Percentiles rank a stretch among this genome's conserved stretches.
Conservation (phyloP, 2,113 vertebrate species). For the Mormyrus iriodes region DNA sequence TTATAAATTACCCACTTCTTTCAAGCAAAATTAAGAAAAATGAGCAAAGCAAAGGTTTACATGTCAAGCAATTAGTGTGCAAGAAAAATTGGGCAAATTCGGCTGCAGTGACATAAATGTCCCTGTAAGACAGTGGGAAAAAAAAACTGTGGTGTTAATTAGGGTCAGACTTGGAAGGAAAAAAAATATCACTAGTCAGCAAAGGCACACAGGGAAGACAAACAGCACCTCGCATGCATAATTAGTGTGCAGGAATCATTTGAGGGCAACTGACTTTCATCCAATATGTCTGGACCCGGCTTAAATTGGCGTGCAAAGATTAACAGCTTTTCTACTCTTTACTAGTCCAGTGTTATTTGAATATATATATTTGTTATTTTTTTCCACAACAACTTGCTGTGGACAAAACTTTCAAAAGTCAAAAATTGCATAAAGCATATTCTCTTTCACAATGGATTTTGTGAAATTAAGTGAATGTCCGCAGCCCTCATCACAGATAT, state of each 20-base stretch:
- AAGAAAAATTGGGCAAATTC: neutral
- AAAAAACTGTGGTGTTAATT: neutral
- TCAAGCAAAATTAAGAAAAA: neutral
- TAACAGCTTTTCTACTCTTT: neutral
- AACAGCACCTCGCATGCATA: neutral
- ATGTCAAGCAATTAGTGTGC: neutral
- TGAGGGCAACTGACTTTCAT: conserved; percentile 18
- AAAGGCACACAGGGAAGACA: neutral
- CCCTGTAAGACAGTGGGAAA: neutral
- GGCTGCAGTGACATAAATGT: neutral
- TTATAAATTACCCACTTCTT: neutral
- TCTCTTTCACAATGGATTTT: neutral
- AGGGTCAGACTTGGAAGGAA: neutral
- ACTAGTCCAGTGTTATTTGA: neutral
- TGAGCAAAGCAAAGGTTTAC: neutral
- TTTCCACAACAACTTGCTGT: neutral
- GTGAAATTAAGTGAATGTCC: neutral
- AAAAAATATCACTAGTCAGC: neutral
- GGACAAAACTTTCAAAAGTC: neutral
- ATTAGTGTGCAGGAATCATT: neutral
- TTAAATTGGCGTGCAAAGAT: neutral
- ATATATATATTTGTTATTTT: too few relatives aligned
- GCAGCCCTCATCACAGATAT: conserved; percentile 4
- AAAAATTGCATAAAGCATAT: neutral
- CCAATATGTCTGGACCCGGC: neutral